Conservation (phyloP, 2,797 vertebrate genomes). For the Fratercula arctica region DNA sequence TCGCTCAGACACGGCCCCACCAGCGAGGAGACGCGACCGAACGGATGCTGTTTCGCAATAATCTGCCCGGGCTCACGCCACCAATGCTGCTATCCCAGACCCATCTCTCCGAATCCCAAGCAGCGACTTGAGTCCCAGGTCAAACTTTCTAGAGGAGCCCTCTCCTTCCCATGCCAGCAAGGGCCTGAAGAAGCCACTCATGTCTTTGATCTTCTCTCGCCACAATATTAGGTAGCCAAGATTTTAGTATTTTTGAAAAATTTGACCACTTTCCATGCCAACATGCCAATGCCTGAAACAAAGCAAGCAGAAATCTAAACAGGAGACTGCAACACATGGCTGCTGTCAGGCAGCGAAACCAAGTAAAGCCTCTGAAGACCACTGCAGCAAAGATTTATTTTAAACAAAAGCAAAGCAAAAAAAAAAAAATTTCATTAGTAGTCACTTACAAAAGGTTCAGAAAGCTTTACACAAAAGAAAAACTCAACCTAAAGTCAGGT, state of each 20-base stretch:
- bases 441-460: not conserved
- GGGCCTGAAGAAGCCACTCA: not conserved
- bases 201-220: not conserved
- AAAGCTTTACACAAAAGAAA: not conserved
- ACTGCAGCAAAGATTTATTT: not conserved
- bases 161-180: not conserved
- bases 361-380: not conserved
- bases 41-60: not conserved
- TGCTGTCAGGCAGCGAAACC: not conserved
- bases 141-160: not conserved
- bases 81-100: fast-evolving
- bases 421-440: not conserved
- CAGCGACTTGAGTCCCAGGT: fast-evolving
- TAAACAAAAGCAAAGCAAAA: not conserved
- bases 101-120: not conserved
- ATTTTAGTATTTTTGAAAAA: not conserved
- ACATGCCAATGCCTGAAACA: not conserved
- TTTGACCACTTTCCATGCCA: not conserved
- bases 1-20: not conserved
- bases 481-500: not conserved
- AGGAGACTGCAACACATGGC: not conserved
- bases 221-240: not conserved
- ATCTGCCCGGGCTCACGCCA: fast-evolving
- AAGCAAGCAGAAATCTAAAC: not conserved
- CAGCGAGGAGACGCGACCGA: fast-evolving